Evolutionary conservation across 1,140 invertebrate genomes (phyloP).

Genomic region (Cryptotermes secundus): DNA sequence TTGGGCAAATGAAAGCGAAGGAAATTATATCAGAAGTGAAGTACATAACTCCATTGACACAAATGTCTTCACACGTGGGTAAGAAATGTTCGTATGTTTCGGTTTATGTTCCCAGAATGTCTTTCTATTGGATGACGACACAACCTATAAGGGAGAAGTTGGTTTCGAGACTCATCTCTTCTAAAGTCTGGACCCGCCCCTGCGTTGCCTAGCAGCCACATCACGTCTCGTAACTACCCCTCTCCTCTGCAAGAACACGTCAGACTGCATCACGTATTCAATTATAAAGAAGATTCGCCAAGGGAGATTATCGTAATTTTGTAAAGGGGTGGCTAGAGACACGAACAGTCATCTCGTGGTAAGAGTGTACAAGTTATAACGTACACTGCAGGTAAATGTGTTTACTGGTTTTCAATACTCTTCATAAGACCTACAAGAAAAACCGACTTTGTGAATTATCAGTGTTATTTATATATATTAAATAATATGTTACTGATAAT

Average conservation of each 20-base stretch:
- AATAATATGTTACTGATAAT: no score
- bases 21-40: no score
- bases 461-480: no score
- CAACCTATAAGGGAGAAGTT: not conserved
- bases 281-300: not conserved
- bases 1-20: no score
- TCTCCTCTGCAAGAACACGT: not conserved
- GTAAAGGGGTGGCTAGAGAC: not conserved
- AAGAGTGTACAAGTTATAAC: no score
- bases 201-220: not conserved
- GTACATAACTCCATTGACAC: no score
- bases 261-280: slow-evolving; percentile 6
- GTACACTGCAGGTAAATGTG: no score
- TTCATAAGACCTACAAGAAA: no score
- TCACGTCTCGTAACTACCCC: not conserved
- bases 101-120: not conserved
- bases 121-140: not conserved
- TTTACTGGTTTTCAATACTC: no score
- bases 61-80: no score
- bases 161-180: not conserved
- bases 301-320: not conserved
- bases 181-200: not conserved
- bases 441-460: no score
- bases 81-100: not conserved
- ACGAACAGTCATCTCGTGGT: not conserved